phyloP scores from a whole-genome alignment of 2,113 vertebrate genomes.

The Xiphophorus maculatus region DNA sequence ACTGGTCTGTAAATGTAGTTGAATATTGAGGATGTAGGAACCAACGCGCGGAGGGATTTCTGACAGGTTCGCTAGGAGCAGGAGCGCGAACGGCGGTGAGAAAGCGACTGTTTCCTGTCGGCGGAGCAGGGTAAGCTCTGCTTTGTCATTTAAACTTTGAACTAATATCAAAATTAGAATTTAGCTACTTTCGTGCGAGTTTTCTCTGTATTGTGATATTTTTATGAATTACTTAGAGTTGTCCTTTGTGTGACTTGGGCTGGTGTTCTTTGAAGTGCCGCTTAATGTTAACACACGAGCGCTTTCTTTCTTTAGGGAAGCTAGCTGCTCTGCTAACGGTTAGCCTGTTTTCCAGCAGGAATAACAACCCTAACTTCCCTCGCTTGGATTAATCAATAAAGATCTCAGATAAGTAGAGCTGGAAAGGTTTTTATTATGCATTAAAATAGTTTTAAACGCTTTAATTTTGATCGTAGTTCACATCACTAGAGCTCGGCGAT shows the following conservation, averaged over 20 bases:
- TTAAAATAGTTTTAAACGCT: background rate
- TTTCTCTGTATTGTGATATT: background rate
- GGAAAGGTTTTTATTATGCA: accelerated
- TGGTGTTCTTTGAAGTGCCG: background rate
- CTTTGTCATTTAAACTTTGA: constrained; percentile 19
- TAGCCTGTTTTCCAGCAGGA: constrained; percentile 23
- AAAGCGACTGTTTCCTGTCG: constrained; percentile 39
- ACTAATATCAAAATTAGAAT: background rate
- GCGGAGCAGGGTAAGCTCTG: constrained; percentile 63
- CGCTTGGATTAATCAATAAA: background rate
- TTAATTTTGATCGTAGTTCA: background rate
- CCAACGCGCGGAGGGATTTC: constrained; percentile 49
- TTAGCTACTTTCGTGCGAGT: accelerated
- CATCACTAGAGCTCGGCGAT: constrained; percentile 30
- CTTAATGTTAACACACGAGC: constrained; percentile 30
- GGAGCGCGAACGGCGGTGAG: constrained; percentile 69
- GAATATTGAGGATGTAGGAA: accelerated
- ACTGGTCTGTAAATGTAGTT: accelerated
- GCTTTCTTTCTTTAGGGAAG: constrained; percentile 66
- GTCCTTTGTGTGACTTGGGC: accelerated
- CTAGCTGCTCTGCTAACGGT: constrained; percentile 51
- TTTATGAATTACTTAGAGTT: accelerated
- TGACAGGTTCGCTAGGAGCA: background rate
- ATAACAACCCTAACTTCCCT: background rate
- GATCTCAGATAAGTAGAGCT: accelerated